Percentiles rank a stretch among this genome's conserved stretches.
Conservation (phyloP, 2,797 vertebrate species). For the Sciaenops ocellatus region DNA sequence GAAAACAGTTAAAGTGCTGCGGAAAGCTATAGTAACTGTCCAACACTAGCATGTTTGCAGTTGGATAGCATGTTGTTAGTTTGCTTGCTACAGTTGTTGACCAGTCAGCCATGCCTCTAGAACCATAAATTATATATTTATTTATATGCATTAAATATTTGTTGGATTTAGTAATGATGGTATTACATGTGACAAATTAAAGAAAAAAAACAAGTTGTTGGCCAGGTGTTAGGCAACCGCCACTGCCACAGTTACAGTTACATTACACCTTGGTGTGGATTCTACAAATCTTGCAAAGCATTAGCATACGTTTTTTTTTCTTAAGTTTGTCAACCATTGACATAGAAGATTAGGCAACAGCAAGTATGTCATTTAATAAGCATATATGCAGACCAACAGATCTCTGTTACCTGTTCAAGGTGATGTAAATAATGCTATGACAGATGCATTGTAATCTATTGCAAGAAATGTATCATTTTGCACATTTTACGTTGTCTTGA, state of each 20-base stretch:
- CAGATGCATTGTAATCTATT: not conserved
- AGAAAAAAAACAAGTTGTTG: not conserved
- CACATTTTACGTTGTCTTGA: not conserved
- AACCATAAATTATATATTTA: no score
- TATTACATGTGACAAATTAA: not conserved
- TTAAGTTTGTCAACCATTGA: not conserved
- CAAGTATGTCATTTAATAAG: not conserved
- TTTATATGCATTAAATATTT: not conserved
- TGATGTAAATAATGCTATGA: not conserved
- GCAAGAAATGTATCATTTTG: not conserved
- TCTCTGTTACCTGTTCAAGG: not conserved
- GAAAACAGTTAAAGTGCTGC: not conserved
- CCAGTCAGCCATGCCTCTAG: no score
- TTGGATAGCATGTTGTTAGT: no score
- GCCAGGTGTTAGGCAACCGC: not conserved
- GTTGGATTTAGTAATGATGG: not conserved
- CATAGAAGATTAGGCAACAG: not conserved
- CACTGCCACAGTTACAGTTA: not conserved
- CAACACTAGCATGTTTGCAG: no score
- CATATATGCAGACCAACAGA: not conserved
- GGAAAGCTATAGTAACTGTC: no score
- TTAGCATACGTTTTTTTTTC: not conserved
- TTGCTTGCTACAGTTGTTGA: no score
- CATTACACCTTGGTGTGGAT: not conserved
- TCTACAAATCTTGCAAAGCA: not conserved